Conservation (phyloP, 2,888 invertebrate species). For the Perizoma flavofasciatum region DNA sequence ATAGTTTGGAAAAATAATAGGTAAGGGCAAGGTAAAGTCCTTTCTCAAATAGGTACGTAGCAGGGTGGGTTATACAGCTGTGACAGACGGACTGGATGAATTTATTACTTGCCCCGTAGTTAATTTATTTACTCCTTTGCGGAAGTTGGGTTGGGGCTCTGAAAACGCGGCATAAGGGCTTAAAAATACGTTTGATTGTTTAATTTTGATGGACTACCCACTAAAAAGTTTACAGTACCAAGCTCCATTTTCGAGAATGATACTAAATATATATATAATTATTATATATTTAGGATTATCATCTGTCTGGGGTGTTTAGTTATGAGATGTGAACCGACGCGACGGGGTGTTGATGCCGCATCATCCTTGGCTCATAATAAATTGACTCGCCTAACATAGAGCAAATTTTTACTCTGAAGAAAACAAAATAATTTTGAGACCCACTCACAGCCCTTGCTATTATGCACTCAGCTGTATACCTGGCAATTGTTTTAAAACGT, state of each 20-base stretch:
- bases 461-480: constrained; percentile 5
- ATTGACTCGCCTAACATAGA: neutral
- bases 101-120: constrained; percentile 38
- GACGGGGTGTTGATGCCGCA: too few relatives aligned
- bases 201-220: constrained; percentile 7
- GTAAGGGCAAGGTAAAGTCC: constrained; percentile 4
- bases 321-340: too few relatives aligned
- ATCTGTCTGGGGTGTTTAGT: too few relatives aligned
- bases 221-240: neutral
- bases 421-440: constrained; percentile 3
- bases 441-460: constrained; percentile 16
- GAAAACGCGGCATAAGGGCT: constrained; percentile 20
- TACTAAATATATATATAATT: neutral
- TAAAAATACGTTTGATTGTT: constrained; percentile 17
- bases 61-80: constrained; percentile 36
- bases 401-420: neutral
- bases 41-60: constrained; percentile 28
- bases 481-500: constrained; percentile 16
- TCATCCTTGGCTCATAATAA: too few relatives aligned
- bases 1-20: neutral
- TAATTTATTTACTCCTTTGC: constrained; percentile 39
- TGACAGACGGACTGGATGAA: constrained; percentile 39
- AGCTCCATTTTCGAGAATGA: neutral
- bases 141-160: constrained; percentile 27
- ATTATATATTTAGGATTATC: neutral